A percentile compares a stretch with the other conserved stretches of the same genome.
Evolutionary conservation across 2,797 vertebrate genomes (phyloP).

Genomic region (Megalops cyprinoides): DNA sequence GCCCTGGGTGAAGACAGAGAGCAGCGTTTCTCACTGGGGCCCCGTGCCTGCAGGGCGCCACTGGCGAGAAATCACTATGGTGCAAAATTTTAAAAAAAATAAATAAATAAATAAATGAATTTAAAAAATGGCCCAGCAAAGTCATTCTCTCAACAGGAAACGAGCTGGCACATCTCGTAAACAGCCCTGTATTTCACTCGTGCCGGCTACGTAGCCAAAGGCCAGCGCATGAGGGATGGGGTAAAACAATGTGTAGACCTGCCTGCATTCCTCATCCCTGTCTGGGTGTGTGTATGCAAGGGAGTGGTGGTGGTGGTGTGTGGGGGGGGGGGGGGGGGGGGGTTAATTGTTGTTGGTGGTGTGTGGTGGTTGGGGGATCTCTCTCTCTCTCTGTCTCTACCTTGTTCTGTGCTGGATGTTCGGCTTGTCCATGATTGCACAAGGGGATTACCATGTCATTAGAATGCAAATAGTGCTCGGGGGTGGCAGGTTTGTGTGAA

Average conservation of each 20-base stretch:
- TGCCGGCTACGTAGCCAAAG: constrained; percentile 37
- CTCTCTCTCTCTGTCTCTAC: too few relatives aligned
- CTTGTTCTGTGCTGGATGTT: too few relatives aligned
- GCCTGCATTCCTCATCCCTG: constrained; percentile 4
- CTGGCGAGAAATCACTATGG: neutral
- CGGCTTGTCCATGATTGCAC: too few relatives aligned
- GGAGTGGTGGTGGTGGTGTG: too few relatives aligned
- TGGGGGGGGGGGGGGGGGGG: neutral
- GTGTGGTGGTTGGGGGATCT: too few relatives aligned
- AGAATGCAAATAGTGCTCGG: constrained; percentile 61
- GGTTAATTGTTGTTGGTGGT: too few relatives aligned
- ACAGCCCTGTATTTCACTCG: constrained; percentile 37
- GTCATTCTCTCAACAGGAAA: constrained; percentile 49
- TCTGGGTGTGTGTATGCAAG: neutral
- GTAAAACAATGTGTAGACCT: neutral
- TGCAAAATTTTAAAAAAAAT: neutral
- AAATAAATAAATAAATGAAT: neutral
- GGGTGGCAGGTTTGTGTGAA: constrained; percentile 38
- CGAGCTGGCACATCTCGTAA: constrained; percentile 43
- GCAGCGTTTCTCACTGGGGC: too few relatives aligned
- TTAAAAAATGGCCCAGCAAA: neutral
- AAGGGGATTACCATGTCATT: constrained; percentile 55
- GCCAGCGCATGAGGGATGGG: constrained; percentile 28
- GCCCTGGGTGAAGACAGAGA: neutral
- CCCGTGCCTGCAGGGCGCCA: neutral